Evolutionary conservation across 35 echinoderm and acorn worm genomes (phyloP), one percentile per base, ranked within the genome.

Genomic region (Apostichopus japonicus): DNA sequence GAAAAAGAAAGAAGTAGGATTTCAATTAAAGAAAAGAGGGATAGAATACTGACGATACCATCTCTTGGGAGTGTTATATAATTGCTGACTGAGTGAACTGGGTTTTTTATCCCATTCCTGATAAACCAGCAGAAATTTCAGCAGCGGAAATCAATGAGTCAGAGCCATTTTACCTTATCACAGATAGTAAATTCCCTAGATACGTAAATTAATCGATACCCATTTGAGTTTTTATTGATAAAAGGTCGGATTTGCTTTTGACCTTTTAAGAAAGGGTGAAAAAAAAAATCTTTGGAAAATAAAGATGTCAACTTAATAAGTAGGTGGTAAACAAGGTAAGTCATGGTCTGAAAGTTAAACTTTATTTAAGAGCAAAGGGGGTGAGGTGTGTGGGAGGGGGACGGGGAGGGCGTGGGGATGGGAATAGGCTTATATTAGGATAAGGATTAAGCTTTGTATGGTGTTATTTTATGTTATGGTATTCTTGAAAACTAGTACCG

Each of bases 21-120:
- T 75, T 75, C 71, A 75, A 75, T 75, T 75, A 75, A 75, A 19
- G 71, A 75, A 75, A 75, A 75, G n/a, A 19, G 71, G 71, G 71
- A 75, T 7, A 67, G 22, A 23, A 19, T 19, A 75, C 16, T 23
- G 17, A 23, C 15, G 15, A 84, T 57, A 59, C 4, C 17, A 5
- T 84, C 81, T 84, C 81, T 53, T 10, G 81, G 54, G 81, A 84
- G 14, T 22, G 56, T 84, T 84, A 56, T 84, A 84, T 84, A 57
- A 84, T 84, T 84, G n/a, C 80, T 58, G n/a, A 84, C 10, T 56
- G 80, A 56, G 80, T 84, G 80, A 84, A 56, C 56, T 84, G 80
- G 55, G 53, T 84, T 84, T 84, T 80, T 56, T 84, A 57, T 73
- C n/a, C 70, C 80, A 7, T 84, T 84, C 56, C 56, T 57, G 13